Base-by-base conservation (phyloP, 2,113 vertebrate genomes). In the Nibea albiflora region DNA sequence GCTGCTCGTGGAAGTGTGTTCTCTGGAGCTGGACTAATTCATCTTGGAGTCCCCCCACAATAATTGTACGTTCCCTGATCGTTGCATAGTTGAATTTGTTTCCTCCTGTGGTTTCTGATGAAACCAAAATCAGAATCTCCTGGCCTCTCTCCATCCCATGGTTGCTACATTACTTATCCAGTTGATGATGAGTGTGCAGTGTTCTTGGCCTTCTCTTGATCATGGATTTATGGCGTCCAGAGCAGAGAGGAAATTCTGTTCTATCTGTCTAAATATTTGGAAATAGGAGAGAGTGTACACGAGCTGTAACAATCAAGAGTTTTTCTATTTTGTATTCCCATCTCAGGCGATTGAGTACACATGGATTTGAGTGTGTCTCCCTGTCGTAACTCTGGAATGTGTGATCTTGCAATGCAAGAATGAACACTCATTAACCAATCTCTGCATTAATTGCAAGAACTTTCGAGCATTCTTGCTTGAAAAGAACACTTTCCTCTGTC, bases 241-340 rank as follows among this genome's bases (percentile, higher is more conserved):
- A 50, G 31, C 31, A 54, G 28, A 72, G 57, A 62, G 67, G 64
- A 56, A 83, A 78, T 35, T 70, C 11, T 75, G 63, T 84, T 73
- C 50, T 17, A 28, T n/a, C 39, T 62, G 50, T 64, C 26, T 66
- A 80, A 77, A 87, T 77, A 83, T 89, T 81, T 73, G 42, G 42
- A 46, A 52, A 57, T 62, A 50, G n/a, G 15, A 31, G 11, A 56
- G 14, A 24, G 16, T 24, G 39, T 39, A 72, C 26, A 50, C 17
- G 57, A 82, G 82, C 73, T 84, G 70, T 60, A 46, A 81, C 28
- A 22, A 71, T 85, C 47, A 71, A 76, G 65, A 70, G 65, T 70
- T 35, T 54, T 64, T 62, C 7, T 52, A 4, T 56, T 39, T 58
- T 47, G 49, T 46, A 68, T 57, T 67, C 63, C 49, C 22, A 0